phyloP scores from a whole-genome alignment of 2,113 vertebrate species.

The Campylomormyrus tamandua region DNA sequence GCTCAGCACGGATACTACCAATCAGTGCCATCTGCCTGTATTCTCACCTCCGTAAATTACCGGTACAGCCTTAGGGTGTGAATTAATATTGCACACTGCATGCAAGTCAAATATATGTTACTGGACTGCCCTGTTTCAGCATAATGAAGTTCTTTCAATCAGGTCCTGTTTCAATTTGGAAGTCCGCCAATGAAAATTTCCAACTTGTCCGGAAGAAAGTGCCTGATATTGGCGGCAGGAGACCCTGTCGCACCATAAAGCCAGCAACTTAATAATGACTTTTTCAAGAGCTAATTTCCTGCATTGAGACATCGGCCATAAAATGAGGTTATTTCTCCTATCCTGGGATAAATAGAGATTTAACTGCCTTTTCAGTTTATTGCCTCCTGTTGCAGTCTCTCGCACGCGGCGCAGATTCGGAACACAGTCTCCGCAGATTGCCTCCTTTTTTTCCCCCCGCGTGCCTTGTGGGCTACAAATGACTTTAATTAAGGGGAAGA shows the following conservation, averaged over 20 bases:
- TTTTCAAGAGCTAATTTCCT: conserved; percentile 68
- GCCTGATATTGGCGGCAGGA: conserved; percentile 49
- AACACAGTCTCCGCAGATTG: conserved; percentile 27
- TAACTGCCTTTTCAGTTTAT: conserved; percentile 66
- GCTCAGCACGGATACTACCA: neutral
- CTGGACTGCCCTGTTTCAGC: neutral
- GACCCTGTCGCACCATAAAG: conserved; percentile 54
- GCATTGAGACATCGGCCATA: conserved; percentile 52
- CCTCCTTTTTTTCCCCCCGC: conserved; percentile 31
- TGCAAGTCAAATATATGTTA: neutral
- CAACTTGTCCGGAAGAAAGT: conserved; percentile 33
- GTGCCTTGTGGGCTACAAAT: conserved; percentile 25
- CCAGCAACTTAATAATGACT: conserved; percentile 61
- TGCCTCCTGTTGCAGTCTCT: conserved; percentile 46
- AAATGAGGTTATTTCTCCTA: conserved; percentile 58
- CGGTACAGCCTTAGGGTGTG: neutral
- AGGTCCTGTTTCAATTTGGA: conserved; percentile 34
- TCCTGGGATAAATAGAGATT: conserved; percentile 61
- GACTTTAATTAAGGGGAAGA: conserved; percentile 28
- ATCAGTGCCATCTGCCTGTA: neutral
- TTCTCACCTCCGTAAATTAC: neutral
- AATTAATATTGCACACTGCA: neutral
- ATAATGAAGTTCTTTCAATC: neutral
- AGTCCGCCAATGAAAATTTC: conserved; percentile 40
- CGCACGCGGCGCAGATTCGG: conserved; percentile 42